A percentile compares a stretch with the other conserved stretches of the same genome.
Conservation (phyloP, 2,113 vertebrate species). For the Pao palembangensis region DNA sequence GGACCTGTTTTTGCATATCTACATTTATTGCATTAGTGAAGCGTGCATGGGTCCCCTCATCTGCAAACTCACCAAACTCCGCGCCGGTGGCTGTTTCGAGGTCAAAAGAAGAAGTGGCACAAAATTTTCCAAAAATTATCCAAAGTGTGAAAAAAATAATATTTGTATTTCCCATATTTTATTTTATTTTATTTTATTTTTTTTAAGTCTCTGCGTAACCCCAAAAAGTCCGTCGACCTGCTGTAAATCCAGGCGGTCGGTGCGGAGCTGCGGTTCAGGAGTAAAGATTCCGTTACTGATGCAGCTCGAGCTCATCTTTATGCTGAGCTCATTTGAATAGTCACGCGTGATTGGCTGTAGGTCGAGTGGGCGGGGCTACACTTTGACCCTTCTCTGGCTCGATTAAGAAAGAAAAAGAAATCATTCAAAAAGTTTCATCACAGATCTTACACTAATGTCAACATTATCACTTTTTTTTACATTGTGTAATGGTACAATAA, state of each 20-base stretch:
- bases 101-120: constrained; percentile 56
- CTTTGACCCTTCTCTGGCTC: constrained; percentile 19
- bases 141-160: constrained; percentile 61
- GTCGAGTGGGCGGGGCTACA: constrained; percentile 45
- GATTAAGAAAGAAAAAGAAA: background rate
- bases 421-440: constrained; percentile 23
- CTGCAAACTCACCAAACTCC: constrained; percentile 67
- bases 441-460: background rate
- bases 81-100: constrained; percentile 16
- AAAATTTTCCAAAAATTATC: constrained; percentile 67
- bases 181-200: background rate
- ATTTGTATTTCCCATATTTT: constrained; percentile 72
- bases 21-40: no score
- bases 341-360: constrained; percentile 61
- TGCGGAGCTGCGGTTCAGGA: background rate
- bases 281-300: constrained; percentile 55
- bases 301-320: constrained; percentile 68
- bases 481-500: background rate
- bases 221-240: background rate
- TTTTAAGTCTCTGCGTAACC: background rate
- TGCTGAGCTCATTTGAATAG: constrained; percentile 70
- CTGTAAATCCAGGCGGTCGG: constrained; percentile 33
- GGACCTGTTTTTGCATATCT: no score
- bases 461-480: background rate
- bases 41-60: no score